phyloP scores from a whole-genome alignment of 2,888 invertebrate species.

The Seira sanloemensis region DNA sequence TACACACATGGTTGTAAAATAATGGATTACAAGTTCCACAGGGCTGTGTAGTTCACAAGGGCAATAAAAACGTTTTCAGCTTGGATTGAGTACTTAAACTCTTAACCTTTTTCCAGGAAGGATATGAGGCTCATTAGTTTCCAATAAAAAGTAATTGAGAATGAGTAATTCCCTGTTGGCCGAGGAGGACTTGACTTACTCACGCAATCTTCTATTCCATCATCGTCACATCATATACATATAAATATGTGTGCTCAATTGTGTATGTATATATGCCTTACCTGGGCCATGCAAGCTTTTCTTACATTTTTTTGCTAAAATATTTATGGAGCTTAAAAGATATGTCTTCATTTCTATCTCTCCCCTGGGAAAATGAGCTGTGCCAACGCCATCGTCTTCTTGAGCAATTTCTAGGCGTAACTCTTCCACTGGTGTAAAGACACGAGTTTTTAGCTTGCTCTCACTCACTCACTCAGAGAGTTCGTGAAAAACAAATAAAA shows the following conservation, averaged over 20 bases:
- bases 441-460: slow-evolving; percentile 20
- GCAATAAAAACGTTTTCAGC: slow-evolving; percentile 41
- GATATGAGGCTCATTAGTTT: slow-evolving; percentile 60
- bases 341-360: slow-evolving; percentile 44
- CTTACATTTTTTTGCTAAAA: not conserved
- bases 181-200: not conserved
- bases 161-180: not conserved
- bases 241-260: too few relatives aligned
- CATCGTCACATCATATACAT: too few relatives aligned
- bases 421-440: slow-evolving; percentile 7
- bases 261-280: not conserved
- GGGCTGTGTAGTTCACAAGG: not conserved
- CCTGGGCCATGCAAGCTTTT: not conserved
- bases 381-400: not conserved
- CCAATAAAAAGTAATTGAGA: slow-evolving; percentile 32
- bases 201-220: too few relatives aligned
- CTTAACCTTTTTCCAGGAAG: slow-evolving; percentile 59
- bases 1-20: slow-evolving; percentile 34
- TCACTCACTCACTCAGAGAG: not conserved
- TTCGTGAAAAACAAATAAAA: not conserved
- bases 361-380: slow-evolving; percentile 36
- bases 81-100: slow-evolving; percentile 55
- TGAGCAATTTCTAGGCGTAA: not conserved
- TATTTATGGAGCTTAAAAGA: not conserved
- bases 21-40: not conserved